phyloP scores from a whole-genome alignment of 1,140 invertebrate genomes.

The Neuroterus valhalla region DNA sequence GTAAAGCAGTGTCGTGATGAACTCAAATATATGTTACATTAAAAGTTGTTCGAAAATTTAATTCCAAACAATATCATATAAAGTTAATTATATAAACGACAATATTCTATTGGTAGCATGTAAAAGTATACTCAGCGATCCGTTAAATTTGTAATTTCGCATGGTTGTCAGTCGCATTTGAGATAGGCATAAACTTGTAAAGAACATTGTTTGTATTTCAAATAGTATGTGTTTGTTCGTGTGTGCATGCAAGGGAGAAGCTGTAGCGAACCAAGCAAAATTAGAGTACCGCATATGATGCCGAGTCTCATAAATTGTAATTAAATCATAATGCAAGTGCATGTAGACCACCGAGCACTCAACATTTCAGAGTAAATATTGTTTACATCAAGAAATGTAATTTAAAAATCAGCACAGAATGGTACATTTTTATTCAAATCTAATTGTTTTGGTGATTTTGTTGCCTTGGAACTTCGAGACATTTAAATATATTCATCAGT shows the following conservation, averaged over 20 bases:
- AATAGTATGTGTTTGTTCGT: background rate
- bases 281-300: conserved; percentile 56
- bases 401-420: conserved; percentile 8
- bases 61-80: too few relatives aligned
- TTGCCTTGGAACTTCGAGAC: background rate
- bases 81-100: too few relatives aligned
- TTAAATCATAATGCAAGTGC: conserved; percentile 63
- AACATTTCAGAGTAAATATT: conserved; percentile 38
- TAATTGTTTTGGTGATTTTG: background rate
- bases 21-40: too few relatives aligned
- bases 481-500: background rate
- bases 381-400: conserved; percentile 11
- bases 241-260: background rate
- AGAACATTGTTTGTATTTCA: background rate
- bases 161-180: conserved; percentile 10
- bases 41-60: too few relatives aligned
- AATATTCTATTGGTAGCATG: too few relatives aligned
- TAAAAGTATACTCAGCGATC: too few relatives aligned
- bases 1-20: too few relatives aligned
- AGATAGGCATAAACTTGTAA: background rate
- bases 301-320: conserved; percentile 65
- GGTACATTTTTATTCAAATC: conserved; percentile 16
- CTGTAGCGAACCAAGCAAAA: conserved; percentile 48
- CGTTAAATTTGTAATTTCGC: too few relatives aligned
- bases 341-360: conserved; percentile 26